Conservation (phyloP, 2,113 vertebrate species). For the rabbit (Oryctolagus cuniculus) region mOryCun1.1 NC_091432.1:206038001-206038500, state of each 20-base stretch:
- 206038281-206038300: constrained; percentile 25
- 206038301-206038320: background rate
- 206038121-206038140: background rate
- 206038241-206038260: background rate
- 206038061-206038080: background rate
- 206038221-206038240: background rate
- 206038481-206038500: constrained; percentile 57
- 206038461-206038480: constrained; percentile 56
- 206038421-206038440: constrained; percentile 42
- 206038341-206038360: constrained; percentile 60
- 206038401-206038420: constrained; percentile 54
- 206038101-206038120: background rate
- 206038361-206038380: constrained; percentile 40
- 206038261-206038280: constrained; percentile 28
- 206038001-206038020: background rate
- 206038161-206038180: background rate
- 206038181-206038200: background rate
- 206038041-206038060: background rate
- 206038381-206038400: constrained; percentile 18
- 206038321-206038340: constrained; percentile 3
- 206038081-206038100: background rate
- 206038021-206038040: background rate
- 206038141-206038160: background rate
- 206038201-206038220: constrained; percentile 12
- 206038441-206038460: constrained; percentile 51